Base-by-base conservation (phyloP, 2,113 vertebrate genomes). In the Myrmecobius fasciatus region DNA sequence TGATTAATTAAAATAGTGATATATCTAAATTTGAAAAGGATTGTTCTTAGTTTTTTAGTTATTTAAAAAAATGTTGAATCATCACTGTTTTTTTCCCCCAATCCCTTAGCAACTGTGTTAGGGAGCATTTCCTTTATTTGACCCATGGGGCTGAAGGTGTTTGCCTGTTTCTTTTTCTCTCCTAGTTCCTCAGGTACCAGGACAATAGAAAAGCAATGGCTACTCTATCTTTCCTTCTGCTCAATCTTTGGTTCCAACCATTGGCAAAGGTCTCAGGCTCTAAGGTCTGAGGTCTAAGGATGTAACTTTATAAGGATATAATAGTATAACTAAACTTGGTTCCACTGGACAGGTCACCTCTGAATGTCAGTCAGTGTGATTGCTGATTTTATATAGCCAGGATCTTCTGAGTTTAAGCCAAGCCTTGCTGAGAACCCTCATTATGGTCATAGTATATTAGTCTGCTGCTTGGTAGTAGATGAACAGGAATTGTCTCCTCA, bases 381-480 rank as follows among this genome's bases (percentile, higher is more conserved):
- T 52, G 90, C 1, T 0, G 22, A 4, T 0, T n/a, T 89, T 3
- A 25, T 96, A 26, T 12, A 0, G 47, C 89, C 88, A 28, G 53
- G 25, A 88, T 83, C 47, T 91, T 48, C 91, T 94, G 54, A 26
- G 53, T 93, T 94, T 48, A 93, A 95, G n/a, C 53, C n/a, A 90
- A 8, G 11, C 11, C 3, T 89, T 75, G 24, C 89, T 46, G 91
- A 90, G 90, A 90, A 75, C 20, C 28, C 91, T 94, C 53, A 49
- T 95, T 91, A 92, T 26, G 24, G 47, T 46, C 90, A 83, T 91
- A n/a, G 60, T 91, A 94, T 54, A 92, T 54, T 91, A 91, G 60
- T n/a, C 91, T 53, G 89, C 92, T 49, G 52, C 17, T 1, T 36
- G 48, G 92, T 53, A 93, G 89, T 49, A 52, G 53, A 53, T 93